These are phyloP conservation scores for Dolichomitus sp. DNA, from an alignment of 2,888 invertebrate genomes.

Conservation along the genomic window DNA sequence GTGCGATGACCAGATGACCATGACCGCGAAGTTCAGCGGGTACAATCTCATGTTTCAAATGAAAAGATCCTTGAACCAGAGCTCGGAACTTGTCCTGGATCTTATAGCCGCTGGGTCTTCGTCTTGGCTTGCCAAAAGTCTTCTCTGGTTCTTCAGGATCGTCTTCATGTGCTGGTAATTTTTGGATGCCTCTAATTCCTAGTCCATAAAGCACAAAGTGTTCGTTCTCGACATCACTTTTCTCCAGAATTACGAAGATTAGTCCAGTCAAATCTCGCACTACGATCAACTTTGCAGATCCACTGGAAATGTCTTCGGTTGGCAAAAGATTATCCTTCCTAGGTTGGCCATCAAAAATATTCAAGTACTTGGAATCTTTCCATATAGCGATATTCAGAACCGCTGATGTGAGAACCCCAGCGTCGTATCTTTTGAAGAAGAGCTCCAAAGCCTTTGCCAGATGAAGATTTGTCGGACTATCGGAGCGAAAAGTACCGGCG, in stretches of 20 bases:
- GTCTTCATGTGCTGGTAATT: slow-evolving; percentile 62
- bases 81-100: slow-evolving; percentile 79
- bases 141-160: slow-evolving; percentile 67
- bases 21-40: slow-evolving; percentile 75
- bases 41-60: slow-evolving; percentile 76
- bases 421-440: slow-evolving; percentile 78
- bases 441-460: slow-evolving; percentile 79
- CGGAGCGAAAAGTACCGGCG: slow-evolving; percentile 80
- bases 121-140: slow-evolving; percentile 66
- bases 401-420: slow-evolving; percentile 79
- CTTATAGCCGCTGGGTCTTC: slow-evolving; percentile 76
- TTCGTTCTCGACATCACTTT: slow-evolving; percentile 79
- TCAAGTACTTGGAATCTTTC: slow-evolving; percentile 74
- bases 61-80: slow-evolving; percentile 79
- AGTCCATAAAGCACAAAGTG: slow-evolving; percentile 79
- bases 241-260: slow-evolving; percentile 80
- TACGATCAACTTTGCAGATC: slow-evolving; percentile 79
- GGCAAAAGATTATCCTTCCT: slow-evolving; percentile 74
- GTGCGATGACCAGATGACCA: slow-evolving; percentile 78
- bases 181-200: slow-evolving; percentile 68
- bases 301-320: slow-evolving; percentile 54
- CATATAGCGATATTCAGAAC: slow-evolving; percentile 81
- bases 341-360: slow-evolving; percentile 81
- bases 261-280: slow-evolving; percentile 77
- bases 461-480: slow-evolving; percentile 78